Base-by-base conservation (phyloP, 1,140 invertebrate species). In the Drosophila auraria region DNA sequence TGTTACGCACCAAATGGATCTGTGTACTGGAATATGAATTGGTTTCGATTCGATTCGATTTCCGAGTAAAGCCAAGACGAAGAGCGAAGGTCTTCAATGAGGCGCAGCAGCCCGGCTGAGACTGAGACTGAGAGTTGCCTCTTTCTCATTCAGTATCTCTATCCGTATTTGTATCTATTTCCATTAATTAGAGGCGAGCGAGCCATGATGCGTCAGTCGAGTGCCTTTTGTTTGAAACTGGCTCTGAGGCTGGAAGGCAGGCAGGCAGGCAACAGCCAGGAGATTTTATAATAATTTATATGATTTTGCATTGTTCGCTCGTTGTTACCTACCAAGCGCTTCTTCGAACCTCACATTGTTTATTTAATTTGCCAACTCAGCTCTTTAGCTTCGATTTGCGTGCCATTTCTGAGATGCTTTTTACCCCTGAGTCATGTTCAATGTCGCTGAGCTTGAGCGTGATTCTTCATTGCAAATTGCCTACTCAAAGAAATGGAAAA, bases 361-460 rank as follows among this genome's bases (percentile, higher is more conserved):
- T 45, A 68, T 66, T 87, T 63, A 82, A 73, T 79, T 76, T 54
- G 63, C 58, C 63, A 62, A 42, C 58, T 49, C 42, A 60, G 47
- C 58, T 63, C 23, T 87, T 82, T 84, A 50, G 63, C 60, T 59
- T 66, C 82, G 77, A 86, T 86, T 86, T 86, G 82, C 78, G 63
- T 87, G 70, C 45, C 62, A 82, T 51, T 78, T 75, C 20, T 51
- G 33, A 47, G 47, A 61, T 60, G 27, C 54, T 53, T 56, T 59
- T 61, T 75, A 53, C 63, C 20, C 56, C 62, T 78, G 64, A 79
- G 69, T 64, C 63, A 80, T 72, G 70, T 77, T 75, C 70, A 81
- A 78, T 77, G 78, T 77, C 73, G 30, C 38, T 30, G 2, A 8
- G 15, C 12, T 12, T 2, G 15, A 33, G 38, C 62, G 38, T 57